Base-by-base conservation (phyloP, 2,113 vertebrate species). In the Rhabdornis inornatus region DNA sequence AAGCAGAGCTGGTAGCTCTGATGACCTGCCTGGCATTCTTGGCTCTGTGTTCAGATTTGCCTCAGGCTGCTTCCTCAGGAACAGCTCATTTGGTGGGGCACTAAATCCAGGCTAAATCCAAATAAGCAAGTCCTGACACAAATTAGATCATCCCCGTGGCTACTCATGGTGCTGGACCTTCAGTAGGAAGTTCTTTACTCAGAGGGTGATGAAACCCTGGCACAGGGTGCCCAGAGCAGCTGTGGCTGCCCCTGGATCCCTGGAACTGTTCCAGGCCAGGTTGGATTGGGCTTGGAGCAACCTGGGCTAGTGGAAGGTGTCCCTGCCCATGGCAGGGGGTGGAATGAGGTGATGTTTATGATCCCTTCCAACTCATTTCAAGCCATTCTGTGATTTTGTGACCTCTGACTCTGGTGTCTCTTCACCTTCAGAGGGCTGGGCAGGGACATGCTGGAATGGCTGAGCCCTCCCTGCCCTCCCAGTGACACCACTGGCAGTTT, bases 261-360 rank as follows among this genome's bases (percentile, higher is more conserved):
- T 68, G 60, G 33, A 8, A 44, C 7, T 24, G 13, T 7, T 13
- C 39, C 56, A 53, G 53, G 11, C 19, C 37, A 40, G 33, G 11
- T 0, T 82, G 69, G 33, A 53, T 0, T 0, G 11, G 53, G 20
- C 33, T 74, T 44, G 59, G 52, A 52, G 44, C 60, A n/a, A 0
- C 10, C 28, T 59, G 52, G 44, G 3, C 0, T 1, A 6, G 15
- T 53, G 39, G 45, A 13, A 68, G 11, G 6, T 31, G 39, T 42
- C 55, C n/a, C 30, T 53, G 60, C 11, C 13, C 0, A 0, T 19
- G n/a, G 39, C 35, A 50, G 42, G 27, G 61, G n/a, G 9, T 24
- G 57, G 31, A 10, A 21, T 8, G 33, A 44, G 23, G 8, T 4
- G 10, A 30, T 13, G 13, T 64, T 77, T 70, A 24, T 1, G 2